Evolutionary conservation across 2,113 vertebrate genomes (phyloP).

Genomic region (Melanotaenia duboulayi): DNA sequence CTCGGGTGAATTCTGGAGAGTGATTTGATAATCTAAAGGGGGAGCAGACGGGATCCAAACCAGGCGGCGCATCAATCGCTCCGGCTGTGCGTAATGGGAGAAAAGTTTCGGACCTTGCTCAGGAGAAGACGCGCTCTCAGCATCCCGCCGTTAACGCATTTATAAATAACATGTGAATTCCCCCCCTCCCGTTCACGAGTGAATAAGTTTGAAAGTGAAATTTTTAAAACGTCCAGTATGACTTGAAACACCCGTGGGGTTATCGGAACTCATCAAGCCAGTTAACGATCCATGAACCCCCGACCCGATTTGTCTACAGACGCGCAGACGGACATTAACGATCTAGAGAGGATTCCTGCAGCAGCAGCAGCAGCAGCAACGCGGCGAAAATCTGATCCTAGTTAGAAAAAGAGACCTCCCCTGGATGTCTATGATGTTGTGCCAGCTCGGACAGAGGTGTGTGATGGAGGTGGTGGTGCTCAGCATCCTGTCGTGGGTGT

Average conservation of each 20-base stretch:
- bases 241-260: constrained; percentile 53
- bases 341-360: constrained; percentile 64
- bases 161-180: constrained; percentile 60
- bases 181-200: background rate
- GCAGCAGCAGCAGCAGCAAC: constrained; percentile 26
- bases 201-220: constrained; percentile 50
- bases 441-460: constrained; percentile 71
- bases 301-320: constrained; percentile 41
- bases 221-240: constrained; percentile 44
- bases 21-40: background rate
- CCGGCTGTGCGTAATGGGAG: constrained; percentile 73
- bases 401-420: constrained; percentile 20
- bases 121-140: constrained; percentile 56
- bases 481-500: constrained; percentile 77
- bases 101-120: constrained; percentile 73
- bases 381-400: constrained; percentile 43
- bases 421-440: constrained; percentile 71
- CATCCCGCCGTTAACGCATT: constrained; percentile 35
- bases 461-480: constrained; percentile 82
- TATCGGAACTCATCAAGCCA: constrained; percentile 40
- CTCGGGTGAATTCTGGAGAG: constrained; percentile 42
- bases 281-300: constrained; percentile 43
- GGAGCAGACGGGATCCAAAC: constrained; percentile 13
- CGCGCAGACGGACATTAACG: constrained; percentile 57
- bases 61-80: constrained; percentile 40